phyloP scores from a whole-genome alignment of 1,140 invertebrate genomes.

The Lanistes nyassanus region DNA sequence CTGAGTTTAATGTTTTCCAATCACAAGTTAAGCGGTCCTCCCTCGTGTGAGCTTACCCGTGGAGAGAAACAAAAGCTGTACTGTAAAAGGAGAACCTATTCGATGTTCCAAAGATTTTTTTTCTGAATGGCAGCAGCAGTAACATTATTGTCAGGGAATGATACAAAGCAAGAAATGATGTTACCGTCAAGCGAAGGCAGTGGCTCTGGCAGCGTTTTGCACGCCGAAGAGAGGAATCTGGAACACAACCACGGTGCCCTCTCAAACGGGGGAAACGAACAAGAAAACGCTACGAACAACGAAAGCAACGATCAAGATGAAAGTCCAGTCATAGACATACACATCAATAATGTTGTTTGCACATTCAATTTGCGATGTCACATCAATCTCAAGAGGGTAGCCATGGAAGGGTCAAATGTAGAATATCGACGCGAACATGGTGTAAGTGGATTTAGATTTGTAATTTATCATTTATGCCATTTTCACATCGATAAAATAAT shows the following conservation, averaged over 20 bases:
- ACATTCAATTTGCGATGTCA: slow-evolving; percentile 98
- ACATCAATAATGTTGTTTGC: slow-evolving; percentile 98
- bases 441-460: slow-evolving; percentile 67
- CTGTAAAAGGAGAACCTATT: no score
- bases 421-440: slow-evolving; percentile 95
- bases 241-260: neutral
- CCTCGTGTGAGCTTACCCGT: no score
- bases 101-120: no score
- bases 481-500: no score
- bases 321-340: slow-evolving; percentile 76
- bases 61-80: no score
- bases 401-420: slow-evolving; percentile 91
- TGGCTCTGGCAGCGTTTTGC: slow-evolving; percentile 1
- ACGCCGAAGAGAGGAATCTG: neutral
- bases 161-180: slow-evolving; percentile 4
- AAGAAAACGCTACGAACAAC: neutral
- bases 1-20: no score
- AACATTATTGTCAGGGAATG: neutral
- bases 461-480: neutral
- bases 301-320: slow-evolving; percentile 15
- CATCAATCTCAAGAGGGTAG: slow-evolving; percentile 94
- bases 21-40: no score
- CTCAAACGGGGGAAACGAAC: neutral
- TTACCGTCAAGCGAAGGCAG: neutral
- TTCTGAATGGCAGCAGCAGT: no score